Evolutionary conservation across 2,888 invertebrate species (phyloP).

Genomic region (Uloborus plumipes): DNA sequence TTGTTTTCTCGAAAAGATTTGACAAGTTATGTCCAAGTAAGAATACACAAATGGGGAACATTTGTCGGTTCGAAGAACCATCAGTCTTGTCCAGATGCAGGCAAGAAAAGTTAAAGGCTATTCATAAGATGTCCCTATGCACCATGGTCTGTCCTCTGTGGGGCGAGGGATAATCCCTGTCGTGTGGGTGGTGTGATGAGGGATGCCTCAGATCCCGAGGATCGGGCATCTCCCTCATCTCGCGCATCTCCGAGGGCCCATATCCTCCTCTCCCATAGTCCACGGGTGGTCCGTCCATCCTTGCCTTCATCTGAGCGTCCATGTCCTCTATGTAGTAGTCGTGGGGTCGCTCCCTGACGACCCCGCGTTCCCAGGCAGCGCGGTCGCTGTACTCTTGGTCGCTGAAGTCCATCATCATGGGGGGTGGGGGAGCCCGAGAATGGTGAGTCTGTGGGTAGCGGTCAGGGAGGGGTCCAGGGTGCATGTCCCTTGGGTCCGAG

Average conservation of each 20-base stretch:
- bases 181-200: conserved; percentile 40
- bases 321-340: conserved; percentile 57
- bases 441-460: conserved; percentile 56
- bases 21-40: too few species aligned
- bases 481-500: conserved; percentile 28
- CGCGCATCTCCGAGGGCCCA: conserved; percentile 55
- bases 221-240: conserved; percentile 53
- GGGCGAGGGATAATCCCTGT: conserved; percentile 63
- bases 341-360: conserved; percentile 22
- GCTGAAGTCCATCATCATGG: conserved; percentile 34
- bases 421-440: conserved; percentile 23
- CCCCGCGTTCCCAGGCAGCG: conserved; percentile 45
- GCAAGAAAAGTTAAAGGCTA: conserved; percentile 18
- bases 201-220: conserved; percentile 50
- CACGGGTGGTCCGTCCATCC: conserved; percentile 21
- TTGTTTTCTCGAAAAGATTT: too few species aligned
- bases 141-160: conserved; percentile 65
- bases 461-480: conserved; percentile 34
- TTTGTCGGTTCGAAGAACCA: too few species aligned
- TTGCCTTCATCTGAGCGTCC: conserved; percentile 45
- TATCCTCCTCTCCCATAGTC: conserved; percentile 29
- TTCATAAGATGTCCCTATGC: conserved; percentile 59
- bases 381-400: conserved; percentile 55
- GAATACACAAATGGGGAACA: too few species aligned
- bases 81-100: conserved; percentile 15